Conservation (phyloP, 2,113 vertebrate genomes). For the Siniperca knerii region DNA sequence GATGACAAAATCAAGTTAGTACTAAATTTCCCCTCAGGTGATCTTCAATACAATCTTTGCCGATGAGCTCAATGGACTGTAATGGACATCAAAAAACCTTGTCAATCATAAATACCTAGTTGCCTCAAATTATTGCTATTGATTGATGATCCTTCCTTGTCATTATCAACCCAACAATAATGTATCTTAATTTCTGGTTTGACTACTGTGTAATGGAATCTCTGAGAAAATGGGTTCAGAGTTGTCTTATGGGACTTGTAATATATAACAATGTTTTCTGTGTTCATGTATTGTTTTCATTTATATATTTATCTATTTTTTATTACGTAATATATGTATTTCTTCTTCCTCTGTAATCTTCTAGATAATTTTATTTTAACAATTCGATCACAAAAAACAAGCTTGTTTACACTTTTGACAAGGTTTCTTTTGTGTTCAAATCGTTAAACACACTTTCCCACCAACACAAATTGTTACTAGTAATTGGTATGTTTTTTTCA, state of each 20-base stretch:
- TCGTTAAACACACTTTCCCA: background rate
- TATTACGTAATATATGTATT: background rate
- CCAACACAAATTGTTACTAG: no score
- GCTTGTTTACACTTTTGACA: no score
- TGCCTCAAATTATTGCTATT: background rate
- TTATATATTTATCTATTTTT: background rate
- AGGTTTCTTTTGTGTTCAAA: no score
- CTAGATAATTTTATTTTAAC: background rate
- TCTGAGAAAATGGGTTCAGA: background rate
- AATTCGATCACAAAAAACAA: background rate
- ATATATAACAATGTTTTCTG: background rate
- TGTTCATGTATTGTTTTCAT: background rate
- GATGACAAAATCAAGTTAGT: slow-evolving; percentile 11
- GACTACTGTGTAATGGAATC: no score
- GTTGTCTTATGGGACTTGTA: background rate
- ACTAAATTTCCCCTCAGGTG: background rate
- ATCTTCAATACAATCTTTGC: background rate
- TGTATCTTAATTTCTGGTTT: background rate
- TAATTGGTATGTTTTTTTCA: background rate
- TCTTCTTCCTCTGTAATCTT: background rate
- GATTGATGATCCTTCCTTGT: background rate
- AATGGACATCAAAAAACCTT: background rate
- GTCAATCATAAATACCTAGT: background rate
- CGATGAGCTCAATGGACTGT: background rate
- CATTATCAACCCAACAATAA: background rate